These are phyloP conservation scores for Panzeria rudis DNA, from an alignment of 2,888 invertebrate genomes.

Conservation along the genomic window DNA sequence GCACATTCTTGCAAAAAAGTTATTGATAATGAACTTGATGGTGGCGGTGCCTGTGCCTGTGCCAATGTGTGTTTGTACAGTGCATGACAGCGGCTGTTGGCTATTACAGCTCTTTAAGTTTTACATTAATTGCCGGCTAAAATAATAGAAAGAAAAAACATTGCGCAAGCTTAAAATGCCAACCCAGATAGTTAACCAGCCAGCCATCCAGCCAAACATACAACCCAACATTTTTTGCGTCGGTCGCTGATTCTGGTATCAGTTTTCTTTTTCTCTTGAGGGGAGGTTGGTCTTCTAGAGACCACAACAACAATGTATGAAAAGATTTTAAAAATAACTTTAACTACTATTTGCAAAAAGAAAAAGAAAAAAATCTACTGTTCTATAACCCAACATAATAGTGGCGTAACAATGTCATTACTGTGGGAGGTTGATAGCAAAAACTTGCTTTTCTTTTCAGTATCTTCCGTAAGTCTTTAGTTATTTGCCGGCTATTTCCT, in stretches of 20 bases:
- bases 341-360: not conserved
- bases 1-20: conserved; percentile 36
- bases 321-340: not conserved
- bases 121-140: conserved; percentile 65
- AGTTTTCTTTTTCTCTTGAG: not conserved
- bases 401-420: conserved; percentile 35
- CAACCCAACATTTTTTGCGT: conserved; percentile 30
- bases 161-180: conserved; percentile 60
- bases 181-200: conserved; percentile 12
- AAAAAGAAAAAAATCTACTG: conserved; percentile 2
- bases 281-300: not conserved
- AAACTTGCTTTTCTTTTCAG: not conserved
- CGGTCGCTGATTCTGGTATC: not conserved
- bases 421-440: conserved; percentile 37
- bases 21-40: conserved; percentile 70
- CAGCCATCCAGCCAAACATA: conserved; percentile 1
- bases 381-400: not conserved
- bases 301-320: not conserved
- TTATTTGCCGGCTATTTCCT: not conserved
- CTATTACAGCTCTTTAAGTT: conserved; percentile 27
- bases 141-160: conserved; percentile 44
- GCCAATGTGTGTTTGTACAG: not conserved
- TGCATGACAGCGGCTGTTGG: conserved; percentile 6
- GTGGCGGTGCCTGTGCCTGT: not conserved
- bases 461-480: not conserved